Conservation (phyloP, 2,888 invertebrate species). For the Pseudeuparius sepicola region DNA sequence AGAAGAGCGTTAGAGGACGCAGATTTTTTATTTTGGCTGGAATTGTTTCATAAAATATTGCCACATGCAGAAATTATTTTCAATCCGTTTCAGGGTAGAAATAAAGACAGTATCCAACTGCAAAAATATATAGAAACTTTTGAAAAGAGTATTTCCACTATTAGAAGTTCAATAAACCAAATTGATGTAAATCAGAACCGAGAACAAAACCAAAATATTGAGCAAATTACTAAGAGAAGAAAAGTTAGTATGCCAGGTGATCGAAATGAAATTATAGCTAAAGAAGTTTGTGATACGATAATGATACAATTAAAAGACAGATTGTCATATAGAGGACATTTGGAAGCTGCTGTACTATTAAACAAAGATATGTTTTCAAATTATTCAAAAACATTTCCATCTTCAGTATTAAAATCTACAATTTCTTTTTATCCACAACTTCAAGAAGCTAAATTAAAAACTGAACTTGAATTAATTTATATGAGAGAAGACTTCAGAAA, state of each 20-base stretch:
- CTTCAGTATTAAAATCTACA: too few relatives aligned
- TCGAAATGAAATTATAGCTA: too few relatives aligned
- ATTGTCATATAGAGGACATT: conserved; percentile 12
- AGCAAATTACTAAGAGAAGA: conserved; percentile 7
- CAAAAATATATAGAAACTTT: conserved; percentile 10
- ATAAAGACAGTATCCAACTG: conserved; percentile 10
- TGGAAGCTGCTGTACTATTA: conserved; percentile 11
- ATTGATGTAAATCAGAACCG: too few relatives aligned
- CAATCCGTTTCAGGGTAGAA: conserved; percentile 12
- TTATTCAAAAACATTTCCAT: conserved; percentile 7
- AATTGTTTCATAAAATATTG: conserved; percentile 13
- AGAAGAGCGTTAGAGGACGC: conserved; percentile 12
- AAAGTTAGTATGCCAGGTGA: too few relatives aligned
- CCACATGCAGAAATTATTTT: conserved; percentile 12
- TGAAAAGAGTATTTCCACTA: conserved; percentile 2
- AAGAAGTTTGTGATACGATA: conserved; percentile 13
- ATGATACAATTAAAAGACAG: conserved; percentile 9
- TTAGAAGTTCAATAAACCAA: too few relatives aligned
- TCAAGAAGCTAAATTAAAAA: too few relatives aligned
- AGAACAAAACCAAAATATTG: too few relatives aligned
- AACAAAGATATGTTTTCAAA: conserved; percentile 2
- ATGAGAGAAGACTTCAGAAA: too few relatives aligned
- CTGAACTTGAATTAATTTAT: too few relatives aligned
- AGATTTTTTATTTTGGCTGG: conserved; percentile 14
- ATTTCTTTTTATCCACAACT: too few relatives aligned